A percentile compares a stretch with the other conserved stretches of the same genome.
phyloP scores from a whole-genome alignment of 2,113 vertebrate genomes.

The Sinocyclocheilus anshuiensis region DNA sequence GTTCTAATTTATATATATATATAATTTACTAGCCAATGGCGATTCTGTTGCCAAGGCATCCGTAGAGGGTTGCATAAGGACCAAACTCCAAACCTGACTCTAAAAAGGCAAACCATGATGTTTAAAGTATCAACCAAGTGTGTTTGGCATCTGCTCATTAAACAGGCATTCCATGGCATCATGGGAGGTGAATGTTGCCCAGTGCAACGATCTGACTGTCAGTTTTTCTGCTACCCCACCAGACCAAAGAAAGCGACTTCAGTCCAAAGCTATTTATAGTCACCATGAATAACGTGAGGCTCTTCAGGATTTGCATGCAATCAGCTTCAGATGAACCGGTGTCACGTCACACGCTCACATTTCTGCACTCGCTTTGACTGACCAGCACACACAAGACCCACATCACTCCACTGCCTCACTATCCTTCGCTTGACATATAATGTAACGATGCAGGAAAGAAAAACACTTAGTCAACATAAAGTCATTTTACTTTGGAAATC shows the following conservation, averaged over 20 bases:
- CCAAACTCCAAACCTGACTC: not conserved
- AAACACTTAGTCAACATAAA: not conserved
- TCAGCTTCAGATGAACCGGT: conserved; percentile 26
- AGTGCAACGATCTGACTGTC: conserved; percentile 12
- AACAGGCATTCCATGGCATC: conserved; percentile 1
- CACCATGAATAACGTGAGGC: conserved; percentile 7
- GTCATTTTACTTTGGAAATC: not conserved
- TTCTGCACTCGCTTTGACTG: not conserved
- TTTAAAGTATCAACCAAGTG: not conserved
- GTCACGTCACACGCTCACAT: conserved; percentile 6
- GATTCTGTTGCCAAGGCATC: no score
- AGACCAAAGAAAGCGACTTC: not conserved
- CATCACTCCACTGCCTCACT: not conserved
- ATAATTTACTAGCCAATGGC: no score
- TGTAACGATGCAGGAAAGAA: not conserved
- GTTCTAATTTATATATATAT: no score
- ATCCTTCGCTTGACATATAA: not conserved
- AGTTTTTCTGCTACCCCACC: not conserved
- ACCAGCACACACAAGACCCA: not conserved
- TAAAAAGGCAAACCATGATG: not conserved
- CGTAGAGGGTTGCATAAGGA: not conserved
- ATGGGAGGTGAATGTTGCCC: conserved; percentile 11
- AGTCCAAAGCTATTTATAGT: conserved; percentile 32
- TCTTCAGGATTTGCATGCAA: conserved; percentile 27
- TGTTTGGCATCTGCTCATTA: conserved; percentile 1